phyloP scores from a whole-genome alignment of 2,113 vertebrate genomes.

The Melanocharis versteri region DNA sequence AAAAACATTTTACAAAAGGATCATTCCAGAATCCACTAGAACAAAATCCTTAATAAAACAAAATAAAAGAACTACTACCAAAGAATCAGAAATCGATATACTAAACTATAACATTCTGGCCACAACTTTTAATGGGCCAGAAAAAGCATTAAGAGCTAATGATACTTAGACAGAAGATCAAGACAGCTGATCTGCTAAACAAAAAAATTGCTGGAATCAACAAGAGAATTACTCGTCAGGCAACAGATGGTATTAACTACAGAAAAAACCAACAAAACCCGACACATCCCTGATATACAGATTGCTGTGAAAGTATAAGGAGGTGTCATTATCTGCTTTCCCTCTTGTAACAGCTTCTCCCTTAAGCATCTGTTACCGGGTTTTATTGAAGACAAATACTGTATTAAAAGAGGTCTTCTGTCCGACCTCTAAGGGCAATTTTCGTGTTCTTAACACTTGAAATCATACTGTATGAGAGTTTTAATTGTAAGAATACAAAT shows the following conservation, averaged over 20 bases:
- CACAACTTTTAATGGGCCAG: neutral
- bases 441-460: neutral
- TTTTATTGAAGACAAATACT: neutral
- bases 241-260: neutral
- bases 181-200: neutral
- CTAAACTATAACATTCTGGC: neutral
- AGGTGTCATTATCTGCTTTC: neutral
- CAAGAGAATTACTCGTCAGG: neutral
- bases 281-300: neutral
- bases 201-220: neutral
- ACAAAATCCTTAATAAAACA: neutral
- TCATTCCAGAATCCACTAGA: neutral
- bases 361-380: neutral
- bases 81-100: neutral
- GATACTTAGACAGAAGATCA: neutral
- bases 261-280: neutral
- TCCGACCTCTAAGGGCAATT: neutral
- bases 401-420: neutral
- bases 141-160: neutral
- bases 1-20: neutral
- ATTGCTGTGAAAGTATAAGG: neutral
- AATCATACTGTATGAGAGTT: neutral
- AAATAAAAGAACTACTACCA: neutral
- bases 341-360: neutral
- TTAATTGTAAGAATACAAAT: neutral